phyloP scores from a whole-genome alignment of 2,888 invertebrate genomes.

The Limnephilus marmoratus region DNA sequence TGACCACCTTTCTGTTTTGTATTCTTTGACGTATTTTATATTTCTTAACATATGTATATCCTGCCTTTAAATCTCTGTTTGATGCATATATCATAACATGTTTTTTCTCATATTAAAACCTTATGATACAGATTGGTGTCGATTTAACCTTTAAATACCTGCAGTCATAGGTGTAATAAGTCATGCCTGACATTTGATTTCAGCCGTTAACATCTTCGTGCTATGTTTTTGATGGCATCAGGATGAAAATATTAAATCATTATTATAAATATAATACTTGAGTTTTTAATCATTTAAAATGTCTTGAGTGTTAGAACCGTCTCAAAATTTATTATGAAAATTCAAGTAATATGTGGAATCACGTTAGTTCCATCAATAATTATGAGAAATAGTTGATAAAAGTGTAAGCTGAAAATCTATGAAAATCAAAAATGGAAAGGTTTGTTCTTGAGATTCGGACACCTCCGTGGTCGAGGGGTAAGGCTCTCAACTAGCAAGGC shows the following conservation, averaged over 20 bases:
- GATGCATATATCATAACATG: neutral
- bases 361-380: neutral
- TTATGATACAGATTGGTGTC: neutral
- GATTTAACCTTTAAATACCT: neutral
- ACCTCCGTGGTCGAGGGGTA: too few species aligned
- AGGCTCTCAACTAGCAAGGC: too few species aligned
- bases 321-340: neutral
- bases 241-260: neutral
- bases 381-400: neutral
- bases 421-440: too few species aligned
- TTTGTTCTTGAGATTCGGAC: too few species aligned
- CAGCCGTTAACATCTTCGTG: neutral
- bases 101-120: neutral
- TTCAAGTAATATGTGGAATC: neutral
- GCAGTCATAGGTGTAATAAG: neutral
- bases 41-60: neutral
- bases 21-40: neutral
- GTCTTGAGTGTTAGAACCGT: neutral
- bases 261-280: neutral
- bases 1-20: neutral
- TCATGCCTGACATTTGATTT: neutral
- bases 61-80: neutral
- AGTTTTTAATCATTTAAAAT: neutral
- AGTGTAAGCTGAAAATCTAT: too few species aligned
- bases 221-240: neutral